Base-by-base conservation (phyloP, 2,888 invertebrate genomes). In the Drosophila phalerata region DNA sequence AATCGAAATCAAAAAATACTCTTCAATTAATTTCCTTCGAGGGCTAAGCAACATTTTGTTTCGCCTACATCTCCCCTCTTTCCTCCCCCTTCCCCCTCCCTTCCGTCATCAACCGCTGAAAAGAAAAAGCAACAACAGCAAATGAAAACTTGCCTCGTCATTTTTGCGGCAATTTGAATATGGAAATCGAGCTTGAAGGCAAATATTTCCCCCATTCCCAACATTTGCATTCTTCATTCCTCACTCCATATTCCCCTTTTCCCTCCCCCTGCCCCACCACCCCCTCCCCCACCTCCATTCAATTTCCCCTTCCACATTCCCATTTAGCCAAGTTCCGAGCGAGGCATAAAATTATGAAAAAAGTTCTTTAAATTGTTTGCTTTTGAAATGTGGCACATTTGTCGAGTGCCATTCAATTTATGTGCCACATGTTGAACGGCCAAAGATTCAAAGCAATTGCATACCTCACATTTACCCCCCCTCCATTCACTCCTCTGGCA, bases 101-200 rank as follows among this genome's bases (percentile, higher is more conserved):
- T 32, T 4, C 3, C 11, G 6, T 3, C 17, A 17, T 5, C n/a
- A 42, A 2, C 2, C 13, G 5, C 19, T 5, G 5, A 5, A 30
- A 15, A 38, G 19, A 4, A 25, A 58, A 11, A 17, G n/a, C 34
- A 5, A 6, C 19, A 25, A 42, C 8, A 13, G 25, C 2, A 37
- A 37, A 45, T 45, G 17, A 62, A 43, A 63, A 75, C 43, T 51
- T 78, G 81, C 81, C 42, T 42, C 74, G 79, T 79, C 78, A 79
- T 74, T 80, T 74, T 69, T 73, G 64, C 48, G 45, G 73, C 65
- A 77, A 77, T 77, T 77, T 77, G 73, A 76, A 77, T 77, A 77
- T 79, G 77, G 77, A 79, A 76, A 76, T 76, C 61, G n/a, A 34
- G 56, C 28, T 52, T 38, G 22, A 32, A 43, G 45, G 45, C 43